Conservation (phyloP, 2,113 vertebrate genomes). For the Ciconia stormi region DNA sequence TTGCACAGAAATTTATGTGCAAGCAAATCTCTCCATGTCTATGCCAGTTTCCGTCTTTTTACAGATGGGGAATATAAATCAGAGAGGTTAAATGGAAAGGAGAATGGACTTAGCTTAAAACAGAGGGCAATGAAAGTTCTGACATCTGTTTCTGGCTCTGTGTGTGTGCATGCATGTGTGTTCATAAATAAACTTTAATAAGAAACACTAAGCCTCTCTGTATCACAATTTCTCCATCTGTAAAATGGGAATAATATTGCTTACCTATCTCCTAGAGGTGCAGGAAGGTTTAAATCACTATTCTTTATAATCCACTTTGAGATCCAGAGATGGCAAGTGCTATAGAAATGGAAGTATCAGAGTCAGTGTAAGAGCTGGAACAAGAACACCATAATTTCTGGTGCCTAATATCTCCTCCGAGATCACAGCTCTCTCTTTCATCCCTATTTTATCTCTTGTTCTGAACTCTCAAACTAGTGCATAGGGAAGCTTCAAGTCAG, state of each 20-base stretch:
- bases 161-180: not conserved
- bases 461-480: not conserved
- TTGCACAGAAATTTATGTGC: not conserved
- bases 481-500: not conserved
- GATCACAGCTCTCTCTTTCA: slow-evolving; percentile 39
- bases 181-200: not conserved
- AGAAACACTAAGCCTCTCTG: slow-evolving; percentile 63
- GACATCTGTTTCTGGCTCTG: not conserved
- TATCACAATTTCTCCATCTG: slow-evolving; percentile 69
- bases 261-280: slow-evolving; percentile 72
- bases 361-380: slow-evolving; percentile 64
- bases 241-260: slow-evolving; percentile 72
- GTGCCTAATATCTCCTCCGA: slow-evolving; percentile 48
- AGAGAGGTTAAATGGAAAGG: slow-evolving; percentile 72
- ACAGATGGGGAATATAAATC: slow-evolving; percentile 72
- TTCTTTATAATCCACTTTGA: slow-evolving; percentile 75
- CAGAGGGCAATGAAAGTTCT: slow-evolving; percentile 16
- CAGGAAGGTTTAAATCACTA: slow-evolving; percentile 71
- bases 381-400: slow-evolving; percentile 55
- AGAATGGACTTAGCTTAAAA: slow-evolving; percentile 36
- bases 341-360: slow-evolving; percentile 71
- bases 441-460: not conserved
- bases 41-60: slow-evolving; percentile 52
- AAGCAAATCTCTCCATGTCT: not conserved
- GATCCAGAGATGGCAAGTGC: slow-evolving; percentile 74